Base-by-base conservation (phyloP, 2,888 invertebrate genomes). In the Mycalesis mineus region DNA sequence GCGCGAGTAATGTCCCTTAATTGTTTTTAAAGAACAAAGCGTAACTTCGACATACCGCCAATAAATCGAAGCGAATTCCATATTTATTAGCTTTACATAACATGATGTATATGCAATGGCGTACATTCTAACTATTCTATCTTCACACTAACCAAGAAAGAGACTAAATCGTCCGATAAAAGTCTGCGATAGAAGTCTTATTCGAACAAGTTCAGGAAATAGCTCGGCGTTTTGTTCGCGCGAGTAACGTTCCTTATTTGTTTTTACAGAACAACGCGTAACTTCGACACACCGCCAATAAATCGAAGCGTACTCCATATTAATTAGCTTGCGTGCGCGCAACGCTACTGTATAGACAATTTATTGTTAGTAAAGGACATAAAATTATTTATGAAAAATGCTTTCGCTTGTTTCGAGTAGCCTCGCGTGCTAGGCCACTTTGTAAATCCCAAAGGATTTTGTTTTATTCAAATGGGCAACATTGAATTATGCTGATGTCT, bases 11-110 rank as follows among this genome's bases (percentile, higher is more conserved):
- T 2, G 2, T 2, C 13, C 67, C 58, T 69, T 77, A 45, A 58
- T 66, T 69, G 14, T 15, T 42, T 17, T 31, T 22, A 65, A 11
- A 47, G 51, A 61, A 64, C 71, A 68, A 60, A 70, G 67, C 67
- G 69, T 73, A 71, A 71, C 69, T 71, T 61, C 64, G 63, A 68
- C 61, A 69, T 68, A 65, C 65, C 65, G 75, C 71, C 77, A 74
- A 84, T 84, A 84, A 84, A 84, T 84, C 80, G 78, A 77, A 67
- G 71, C 70, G 71, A 78, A 81, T 82, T 82, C 84, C 82, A 83
- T 84, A 84, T 84, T 84, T 84, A 84, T 84, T 84, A 82, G 82
- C 71, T 84, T 65, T n/a, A n/a, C n/a, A n/a, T n/a, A n/a, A n/a
- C n/a, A n/a, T n/a, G n/a, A n/a, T n/a, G n/a, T n/a, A n/a, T n/a